A percentile compares a stretch with the other conserved stretches of the same genome.
Conservation (phyloP, 2,888 invertebrate genomes). For the Andrena bicolor region DNA sequence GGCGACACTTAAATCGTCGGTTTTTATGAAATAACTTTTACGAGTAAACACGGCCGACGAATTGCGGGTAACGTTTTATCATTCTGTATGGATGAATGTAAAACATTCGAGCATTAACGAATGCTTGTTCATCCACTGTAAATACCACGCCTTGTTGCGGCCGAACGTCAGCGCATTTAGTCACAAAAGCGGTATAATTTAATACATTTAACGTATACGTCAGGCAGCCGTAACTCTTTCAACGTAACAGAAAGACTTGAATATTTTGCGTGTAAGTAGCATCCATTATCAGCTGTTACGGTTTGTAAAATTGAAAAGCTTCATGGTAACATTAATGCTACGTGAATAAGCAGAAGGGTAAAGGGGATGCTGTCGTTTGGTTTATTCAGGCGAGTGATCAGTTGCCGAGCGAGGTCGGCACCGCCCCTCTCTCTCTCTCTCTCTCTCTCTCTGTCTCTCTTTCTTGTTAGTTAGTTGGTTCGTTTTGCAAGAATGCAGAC, state of each 20-base stretch:
- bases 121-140: not conserved
- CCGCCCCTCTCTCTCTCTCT: too few species aligned
- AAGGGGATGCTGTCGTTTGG: not conserved
- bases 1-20: not conserved
- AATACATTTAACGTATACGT: too few species aligned
- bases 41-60: not conserved
- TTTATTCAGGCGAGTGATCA: not conserved
- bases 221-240: too few species aligned
- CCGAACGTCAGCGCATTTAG: not conserved
- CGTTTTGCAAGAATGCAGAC: constrained; percentile 10
- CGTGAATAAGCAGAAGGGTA: not conserved
- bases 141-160: not conserved
- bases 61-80: not conserved
- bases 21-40: not conserved
- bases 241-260: not conserved
- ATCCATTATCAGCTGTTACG: not conserved
- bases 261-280: too few species aligned
- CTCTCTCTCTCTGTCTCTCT: too few species aligned
- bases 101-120: not conserved
- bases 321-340: not conserved
- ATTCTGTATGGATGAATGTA: not conserved
- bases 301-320: not conserved
- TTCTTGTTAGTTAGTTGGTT: constrained; percentile 6
- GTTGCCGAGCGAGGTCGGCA: not conserved
- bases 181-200: not conserved